A percentile compares a stretch with the other conserved stretches of the same genome.
phyloP scores from a whole-genome alignment of 2,888 invertebrate species.

The Crocallis elinguaria region DNA sequence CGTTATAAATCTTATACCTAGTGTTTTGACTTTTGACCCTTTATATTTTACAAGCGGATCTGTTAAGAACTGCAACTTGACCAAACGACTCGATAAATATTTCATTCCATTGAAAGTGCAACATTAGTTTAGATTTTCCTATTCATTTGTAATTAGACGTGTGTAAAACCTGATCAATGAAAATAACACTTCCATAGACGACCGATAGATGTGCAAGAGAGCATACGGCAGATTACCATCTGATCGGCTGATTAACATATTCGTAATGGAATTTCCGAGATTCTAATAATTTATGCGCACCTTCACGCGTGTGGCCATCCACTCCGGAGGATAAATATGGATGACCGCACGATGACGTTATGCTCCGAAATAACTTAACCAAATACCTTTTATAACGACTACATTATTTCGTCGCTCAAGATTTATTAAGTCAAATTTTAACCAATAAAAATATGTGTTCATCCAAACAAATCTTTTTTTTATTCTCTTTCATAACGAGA shows the following conservation, averaged over 20 bases:
- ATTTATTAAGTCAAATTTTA: not conserved
- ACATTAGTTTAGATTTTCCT: too few relatives aligned
- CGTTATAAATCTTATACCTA: too few relatives aligned
- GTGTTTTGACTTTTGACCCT: too few relatives aligned
- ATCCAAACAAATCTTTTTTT: not conserved
- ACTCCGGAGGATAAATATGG: conserved; percentile 21
- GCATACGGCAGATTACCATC: conserved; percentile 20
- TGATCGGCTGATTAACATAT: conserved; percentile 21
- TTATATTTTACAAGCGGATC: too few relatives aligned
- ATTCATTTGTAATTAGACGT: too few relatives aligned
- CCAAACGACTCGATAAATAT: too few relatives aligned
- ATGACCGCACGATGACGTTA: conserved; percentile 25
- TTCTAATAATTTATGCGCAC: conserved; percentile 29
- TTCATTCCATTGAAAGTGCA: too few relatives aligned
- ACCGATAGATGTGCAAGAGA: conserved; percentile 9
- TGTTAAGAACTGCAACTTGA: too few relatives aligned
- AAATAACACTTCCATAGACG: conserved; percentile 4
- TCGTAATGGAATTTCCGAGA: conserved; percentile 33
- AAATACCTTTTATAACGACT: conserved; percentile 2
- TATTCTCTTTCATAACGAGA: too few relatives aligned
- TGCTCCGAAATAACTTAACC: conserved; percentile 18
- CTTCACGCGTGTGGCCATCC: conserved; percentile 15
- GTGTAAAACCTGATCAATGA: conserved; percentile 1
- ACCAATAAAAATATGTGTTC: not conserved
- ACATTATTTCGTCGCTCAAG: not conserved